phyloP scores from a whole-genome alignment of 2,113 vertebrate genomes.

The Gallinago jamesoni region DNA sequence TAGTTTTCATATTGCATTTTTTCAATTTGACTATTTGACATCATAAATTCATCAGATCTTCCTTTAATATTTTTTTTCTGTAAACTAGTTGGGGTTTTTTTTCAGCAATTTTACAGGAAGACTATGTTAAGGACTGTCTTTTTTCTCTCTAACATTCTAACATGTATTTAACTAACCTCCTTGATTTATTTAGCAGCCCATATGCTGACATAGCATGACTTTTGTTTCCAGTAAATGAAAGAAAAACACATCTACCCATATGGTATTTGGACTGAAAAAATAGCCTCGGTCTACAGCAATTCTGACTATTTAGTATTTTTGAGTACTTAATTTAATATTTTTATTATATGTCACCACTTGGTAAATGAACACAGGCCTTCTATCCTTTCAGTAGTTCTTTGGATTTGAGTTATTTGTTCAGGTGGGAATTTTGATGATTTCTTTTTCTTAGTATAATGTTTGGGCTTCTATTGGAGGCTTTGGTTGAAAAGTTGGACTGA shows the following conservation, averaged over 20 bases:
- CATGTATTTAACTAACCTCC: background rate
- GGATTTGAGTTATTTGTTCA: slow-evolving; percentile 47
- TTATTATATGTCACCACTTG: background rate
- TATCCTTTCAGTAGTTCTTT: slow-evolving; percentile 14
- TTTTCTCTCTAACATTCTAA: background rate
- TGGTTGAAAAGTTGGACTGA: background rate
- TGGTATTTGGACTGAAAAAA: slow-evolving; percentile 43
- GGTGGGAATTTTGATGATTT: slow-evolving; percentile 35
- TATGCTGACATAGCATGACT: slow-evolving; percentile 62
- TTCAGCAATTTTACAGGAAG: background rate
- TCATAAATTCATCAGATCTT: background rate
- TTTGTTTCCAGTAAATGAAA: slow-evolving; percentile 67
- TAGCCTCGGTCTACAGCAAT: background rate
- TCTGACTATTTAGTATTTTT: slow-evolving; percentile 2
- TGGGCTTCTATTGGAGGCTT: background rate
- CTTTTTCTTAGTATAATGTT: background rate
- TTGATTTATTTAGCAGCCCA: slow-evolving; percentile 22
- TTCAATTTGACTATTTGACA: background rate
- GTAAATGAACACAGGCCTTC: background rate
- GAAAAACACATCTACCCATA: slow-evolving; percentile 49
- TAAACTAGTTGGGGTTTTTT: background rate
- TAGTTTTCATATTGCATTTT: background rate
- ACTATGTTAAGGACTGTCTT: background rate
- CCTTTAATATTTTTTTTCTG: background rate
- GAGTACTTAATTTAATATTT: slow-evolving; percentile 18